These are phyloP conservation scores for Zophobas atratus DNA, from an alignment of 1,140 invertebrate species.

Conservation along the genomic window DNA sequence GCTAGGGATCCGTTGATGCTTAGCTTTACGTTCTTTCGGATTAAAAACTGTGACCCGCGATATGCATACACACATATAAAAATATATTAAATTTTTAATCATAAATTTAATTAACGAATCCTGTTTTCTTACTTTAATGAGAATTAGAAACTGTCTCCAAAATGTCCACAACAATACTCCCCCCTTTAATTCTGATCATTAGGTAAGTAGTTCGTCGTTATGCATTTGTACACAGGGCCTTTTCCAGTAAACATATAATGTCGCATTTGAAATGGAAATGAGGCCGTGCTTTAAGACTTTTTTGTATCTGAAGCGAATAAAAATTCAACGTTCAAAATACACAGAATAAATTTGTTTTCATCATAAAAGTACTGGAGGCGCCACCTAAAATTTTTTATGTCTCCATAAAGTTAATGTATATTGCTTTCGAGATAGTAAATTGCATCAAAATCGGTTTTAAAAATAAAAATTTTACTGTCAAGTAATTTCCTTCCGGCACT, in stretches of 20 bases:
- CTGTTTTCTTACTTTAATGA: no score
- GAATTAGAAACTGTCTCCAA: no score
- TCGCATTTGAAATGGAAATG: slow-evolving; percentile 3
- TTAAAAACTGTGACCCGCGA: not conserved
- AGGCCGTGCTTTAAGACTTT: not conserved
- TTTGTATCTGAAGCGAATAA: slow-evolving; percentile 7
- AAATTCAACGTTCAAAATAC: slow-evolving; percentile 8
- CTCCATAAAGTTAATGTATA: slow-evolving; percentile 40
- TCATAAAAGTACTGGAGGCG: slow-evolving; percentile 40
- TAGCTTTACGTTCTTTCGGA: not conserved
- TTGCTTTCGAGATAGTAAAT: slow-evolving; percentile 40
- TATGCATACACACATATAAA: no score
- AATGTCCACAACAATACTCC: no score
- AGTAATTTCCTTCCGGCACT: slow-evolving; percentile 27
- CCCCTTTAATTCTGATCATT: no score
- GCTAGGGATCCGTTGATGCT: not conserved
- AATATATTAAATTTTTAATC: no score
- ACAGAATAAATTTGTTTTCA: slow-evolving; percentile 40
- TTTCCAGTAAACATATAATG: not conserved
- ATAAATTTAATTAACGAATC: no score
- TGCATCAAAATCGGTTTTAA: slow-evolving; percentile 40
- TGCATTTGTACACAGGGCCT: no score
- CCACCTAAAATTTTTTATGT: slow-evolving; percentile 31
- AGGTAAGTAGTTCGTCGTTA: no score
- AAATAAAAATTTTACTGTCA: slow-evolving; percentile 38